These are phyloP conservation scores for Hydrocynus forskahlii DNA, from an alignment of 2,797 vertebrate species.

Conservation along the genomic window DNA sequence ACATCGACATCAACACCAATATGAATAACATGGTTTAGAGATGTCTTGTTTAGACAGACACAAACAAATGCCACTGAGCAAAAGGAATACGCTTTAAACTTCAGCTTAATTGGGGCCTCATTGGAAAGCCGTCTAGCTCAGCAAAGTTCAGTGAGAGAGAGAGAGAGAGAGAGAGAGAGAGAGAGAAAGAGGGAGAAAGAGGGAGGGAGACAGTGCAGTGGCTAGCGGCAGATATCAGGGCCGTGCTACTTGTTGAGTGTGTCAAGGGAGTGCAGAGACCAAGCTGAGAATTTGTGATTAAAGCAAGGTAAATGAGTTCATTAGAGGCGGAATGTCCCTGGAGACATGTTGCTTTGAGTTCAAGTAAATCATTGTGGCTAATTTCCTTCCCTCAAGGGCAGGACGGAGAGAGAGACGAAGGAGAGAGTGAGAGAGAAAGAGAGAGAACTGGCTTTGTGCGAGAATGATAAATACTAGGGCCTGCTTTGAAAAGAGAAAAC, in stretches of 20 bases:
- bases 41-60: constrained; percentile 6
- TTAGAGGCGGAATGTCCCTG: constrained; percentile 55
- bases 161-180: neutral
- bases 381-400: constrained; percentile 58
- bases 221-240: constrained; percentile 44
- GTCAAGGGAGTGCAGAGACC: constrained; percentile 40
- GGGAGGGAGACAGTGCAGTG: constrained; percentile 10
- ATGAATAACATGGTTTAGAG: constrained; percentile 9
- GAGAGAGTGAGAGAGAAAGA: constrained; percentile 27
- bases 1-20: constrained; percentile 15
- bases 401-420: constrained; percentile 30
- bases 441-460: constrained; percentile 14
- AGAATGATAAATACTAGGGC: constrained; percentile 47
- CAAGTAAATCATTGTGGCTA: constrained; percentile 60
- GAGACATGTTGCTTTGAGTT: constrained; percentile 53
- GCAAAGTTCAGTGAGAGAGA: constrained; percentile 25
- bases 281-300: constrained; percentile 64
- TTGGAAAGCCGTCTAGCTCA: constrained; percentile 24
- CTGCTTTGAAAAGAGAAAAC: constrained; percentile 40
- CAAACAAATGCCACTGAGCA: constrained; percentile 24
- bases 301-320: constrained; percentile 64
- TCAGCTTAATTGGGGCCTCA: constrained; percentile 31
- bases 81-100: constrained; percentile 31
- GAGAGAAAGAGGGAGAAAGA: neutral
- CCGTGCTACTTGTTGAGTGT: constrained; percentile 32